phyloP scores from a whole-genome alignment of 1,140 invertebrate species.

The Aphelinus certus region DNA sequence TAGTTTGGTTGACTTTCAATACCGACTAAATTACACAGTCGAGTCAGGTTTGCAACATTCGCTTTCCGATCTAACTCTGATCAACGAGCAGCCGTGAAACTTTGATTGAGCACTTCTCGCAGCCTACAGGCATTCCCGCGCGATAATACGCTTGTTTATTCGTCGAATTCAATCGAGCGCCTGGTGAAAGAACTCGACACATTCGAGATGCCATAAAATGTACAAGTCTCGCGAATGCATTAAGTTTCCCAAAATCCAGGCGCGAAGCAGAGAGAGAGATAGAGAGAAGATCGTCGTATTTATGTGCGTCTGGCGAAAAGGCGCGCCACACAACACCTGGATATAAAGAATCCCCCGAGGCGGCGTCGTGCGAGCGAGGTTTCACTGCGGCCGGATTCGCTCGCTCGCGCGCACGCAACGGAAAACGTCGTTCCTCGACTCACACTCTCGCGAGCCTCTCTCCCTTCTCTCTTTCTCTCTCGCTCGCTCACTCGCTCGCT shows the following conservation, averaged over 20 bases:
- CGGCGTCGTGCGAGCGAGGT: background rate
- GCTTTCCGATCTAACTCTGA: too few relatives aligned
- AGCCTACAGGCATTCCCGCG: too few relatives aligned
- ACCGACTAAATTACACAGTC: too few relatives aligned
- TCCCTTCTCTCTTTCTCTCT: background rate
- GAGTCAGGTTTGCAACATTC: too few relatives aligned
- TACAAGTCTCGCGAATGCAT: background rate
- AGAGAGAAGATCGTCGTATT: too few relatives aligned
- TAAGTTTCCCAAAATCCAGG: background rate
- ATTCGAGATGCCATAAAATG: background rate
- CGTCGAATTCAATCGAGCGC: too few relatives aligned
- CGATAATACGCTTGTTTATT: too few relatives aligned
- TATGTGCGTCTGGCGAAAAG: too few relatives aligned
- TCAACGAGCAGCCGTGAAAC: too few relatives aligned
- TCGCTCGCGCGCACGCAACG: background rate
- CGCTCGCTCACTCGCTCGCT: slow-evolving; percentile 5
- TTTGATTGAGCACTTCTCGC: too few relatives aligned
- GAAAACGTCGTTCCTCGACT: slow-evolving; percentile 19
- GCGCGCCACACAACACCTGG: background rate
- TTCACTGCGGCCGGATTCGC: slow-evolving; percentile 9
- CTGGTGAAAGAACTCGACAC: background rate
- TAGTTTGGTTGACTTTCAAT: too few relatives aligned
- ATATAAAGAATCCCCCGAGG: slow-evolving; percentile 12
- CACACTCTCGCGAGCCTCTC: background rate
- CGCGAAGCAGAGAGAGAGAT: background rate